These are phyloP conservation scores for Epizoanthus scotinus DNA, from an alignment of 92 coral and sea anemone genomes.

Conservation along the genomic window DNA sequence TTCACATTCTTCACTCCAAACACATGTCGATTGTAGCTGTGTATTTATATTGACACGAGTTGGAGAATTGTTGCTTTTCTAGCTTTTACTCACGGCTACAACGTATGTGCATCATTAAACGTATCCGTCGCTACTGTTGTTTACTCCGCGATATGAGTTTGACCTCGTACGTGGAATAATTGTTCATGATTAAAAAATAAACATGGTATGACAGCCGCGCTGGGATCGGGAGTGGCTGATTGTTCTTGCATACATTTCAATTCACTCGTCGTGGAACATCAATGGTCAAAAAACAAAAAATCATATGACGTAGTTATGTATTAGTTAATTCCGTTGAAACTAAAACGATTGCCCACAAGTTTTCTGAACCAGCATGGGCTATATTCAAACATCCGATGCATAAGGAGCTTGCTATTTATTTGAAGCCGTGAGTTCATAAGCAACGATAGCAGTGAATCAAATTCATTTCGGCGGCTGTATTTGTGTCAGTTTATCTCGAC, in stretches of 20 bases:
- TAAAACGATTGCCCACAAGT: background rate
- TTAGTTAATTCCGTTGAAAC: conserved; percentile 18
- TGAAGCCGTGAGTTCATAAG: background rate
- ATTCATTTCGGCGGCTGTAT: too few species aligned
- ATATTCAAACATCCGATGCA: too few species aligned
- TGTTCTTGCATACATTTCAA: conserved; percentile 6
- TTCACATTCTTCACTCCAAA: too few species aligned
- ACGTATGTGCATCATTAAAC: too few species aligned
- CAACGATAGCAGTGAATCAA: too few species aligned
- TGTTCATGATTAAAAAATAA: background rate
- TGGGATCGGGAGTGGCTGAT: background rate
- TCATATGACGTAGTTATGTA: background rate
- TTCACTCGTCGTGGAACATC: conserved; percentile 7
- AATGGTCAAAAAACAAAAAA: background rate
- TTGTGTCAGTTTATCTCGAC: too few species aligned
- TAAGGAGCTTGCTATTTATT: background rate
- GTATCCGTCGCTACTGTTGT: too few species aligned
- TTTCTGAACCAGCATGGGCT: background rate
- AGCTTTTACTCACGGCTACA: too few species aligned
- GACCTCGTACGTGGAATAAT: background rate
- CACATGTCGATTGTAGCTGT: too few species aligned
- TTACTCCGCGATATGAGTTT: background rate
- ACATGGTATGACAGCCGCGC: background rate
- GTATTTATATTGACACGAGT: too few species aligned
- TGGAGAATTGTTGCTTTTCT: too few species aligned